Base-by-base conservation (phyloP, 1,140 invertebrate species). In the Drosophila sp. region DNA sequence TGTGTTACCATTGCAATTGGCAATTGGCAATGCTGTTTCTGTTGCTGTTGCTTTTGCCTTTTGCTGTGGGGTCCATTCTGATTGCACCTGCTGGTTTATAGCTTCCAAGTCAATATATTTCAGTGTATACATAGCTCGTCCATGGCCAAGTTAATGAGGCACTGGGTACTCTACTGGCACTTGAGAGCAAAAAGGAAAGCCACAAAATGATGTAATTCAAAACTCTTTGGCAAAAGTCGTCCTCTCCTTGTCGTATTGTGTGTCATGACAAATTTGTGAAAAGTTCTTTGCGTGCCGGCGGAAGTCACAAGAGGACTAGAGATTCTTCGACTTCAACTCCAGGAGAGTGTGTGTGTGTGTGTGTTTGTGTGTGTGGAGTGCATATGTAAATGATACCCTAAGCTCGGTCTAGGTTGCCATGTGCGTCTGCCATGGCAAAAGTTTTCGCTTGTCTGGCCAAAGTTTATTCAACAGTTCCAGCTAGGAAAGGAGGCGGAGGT, bases 131-230 rank as follows among this genome's bases (percentile, higher is more conserved):
- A 38, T 38, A 38, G 10, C 8, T 1, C 1, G 65, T 76, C 35
- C 65, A 17, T 38, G 55, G 56, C 29, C 66, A 57, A 55, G 17
- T 71, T 77, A 77, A 79, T 70, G 76, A 60, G 68, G 44, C 50
- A 66, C 65, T 17, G 17, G 25, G 25, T 50, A 8, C 44, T 50
- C 35, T 10, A 3, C 6, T n/a, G 8, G 8, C 11, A 27, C 57
- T 67, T 44, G 47, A 62, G 54, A 50, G 44, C 44, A 3, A 35
- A 54, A 10, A 70, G 62, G 69, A 80, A 58, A 66, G 72, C 66
- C 60, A 58, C 63, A 84, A 84, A 83, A 72, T 63, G 66, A 66
- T 87, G 83, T 79, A 76, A 83, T 64, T 82, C 65, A 82, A 86
- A 87, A 71, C 83, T 64, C 64, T 55, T 57, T 60, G 57, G 41